phyloP scores from a whole-genome alignment of 37 sponge, comb jelly and placozoan species.

The Ianthella basta region DNA sequence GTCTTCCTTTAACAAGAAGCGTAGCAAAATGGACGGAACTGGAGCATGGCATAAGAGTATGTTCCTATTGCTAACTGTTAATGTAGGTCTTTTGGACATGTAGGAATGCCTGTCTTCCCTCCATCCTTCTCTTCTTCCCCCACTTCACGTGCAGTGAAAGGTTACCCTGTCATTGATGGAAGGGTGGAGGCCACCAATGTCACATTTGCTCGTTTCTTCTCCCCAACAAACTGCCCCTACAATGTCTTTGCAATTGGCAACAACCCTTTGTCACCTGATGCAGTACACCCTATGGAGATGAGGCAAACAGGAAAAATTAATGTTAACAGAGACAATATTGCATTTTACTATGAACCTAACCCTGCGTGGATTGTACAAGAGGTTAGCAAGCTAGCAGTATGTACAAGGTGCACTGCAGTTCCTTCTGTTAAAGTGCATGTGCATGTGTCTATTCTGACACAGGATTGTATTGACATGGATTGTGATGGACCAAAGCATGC shows the following conservation, averaged over 20 bases:
- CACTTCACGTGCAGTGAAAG: conserved; percentile 59
- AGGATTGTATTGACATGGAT: conserved; percentile 98
- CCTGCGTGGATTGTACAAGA: conserved; percentile 89
- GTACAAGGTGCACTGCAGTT: not conserved
- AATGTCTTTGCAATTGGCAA: conserved; percentile 64
- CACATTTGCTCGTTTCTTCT: conserved; percentile 72
- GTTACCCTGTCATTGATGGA: conserved; percentile 86
- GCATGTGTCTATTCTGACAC: conserved; percentile 3
- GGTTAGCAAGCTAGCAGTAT: conserved; percentile 15
- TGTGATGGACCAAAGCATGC: conserved; percentile 99
- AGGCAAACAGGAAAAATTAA: conserved; percentile 44
- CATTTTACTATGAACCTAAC: conserved; percentile 72
- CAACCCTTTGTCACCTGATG: conserved; percentile 85
- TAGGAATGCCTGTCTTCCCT: not conserved
- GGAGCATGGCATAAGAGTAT: conserved; percentile 79
- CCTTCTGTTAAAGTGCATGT: not conserved
- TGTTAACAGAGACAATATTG: conserved; percentile 42
- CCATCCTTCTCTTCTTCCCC: not conserved
- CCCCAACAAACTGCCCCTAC: conserved; percentile 39
- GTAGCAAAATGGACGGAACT: conserved; percentile 87
- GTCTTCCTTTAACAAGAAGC: conserved; percentile 75
- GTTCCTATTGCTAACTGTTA: conserved; percentile 4
- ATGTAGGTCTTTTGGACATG: not conserved
- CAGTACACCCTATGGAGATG: conserved; percentile 77
- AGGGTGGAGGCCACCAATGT: conserved; percentile 24